Base-by-base conservation (phyloP, 2,797 vertebrate species). In the Ctenochaetus hawaiiensis region DNA sequence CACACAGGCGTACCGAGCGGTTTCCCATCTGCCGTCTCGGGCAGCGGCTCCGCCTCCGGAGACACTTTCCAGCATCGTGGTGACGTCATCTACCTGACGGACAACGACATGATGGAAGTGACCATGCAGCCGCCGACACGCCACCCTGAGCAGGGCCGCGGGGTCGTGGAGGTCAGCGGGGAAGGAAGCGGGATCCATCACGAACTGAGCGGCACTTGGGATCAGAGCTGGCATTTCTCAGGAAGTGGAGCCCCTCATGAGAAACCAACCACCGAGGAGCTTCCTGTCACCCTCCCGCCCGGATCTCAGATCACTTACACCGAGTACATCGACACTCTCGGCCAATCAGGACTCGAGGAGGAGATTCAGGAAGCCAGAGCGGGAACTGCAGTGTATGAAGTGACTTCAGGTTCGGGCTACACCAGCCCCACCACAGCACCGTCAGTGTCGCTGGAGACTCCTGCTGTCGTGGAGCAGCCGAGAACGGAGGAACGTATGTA, bases 121-220 rank as follows among this genome's bases (percentile, higher is more conserved):
- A 92, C 92, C 16, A 85, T 89, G 13, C 77, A 80, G 12, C 91
- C 96, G 12, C 16, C 20, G 43, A 63, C 3, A 2, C 63, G 62
- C 78, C 87, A 65, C 77, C 92, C 80, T 45, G 94, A 97, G 83
- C 89, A 97, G 7, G 95, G 95, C 20, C 94, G 95, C 10, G 94
- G 94, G 61, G 93, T 92, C 69, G 93, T 80, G 91, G 94, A 93
- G 85, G 58, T 93, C 30, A 95, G 89, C 18, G 83, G 81, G 63
- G 84, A 94, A 78, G 88, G 80, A 49, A 93, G 88, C 26, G 85
- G 84, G 23, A 77, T 71, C 60, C 92, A 90, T 12, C 85, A 47
- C 18, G 86, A 90, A 22, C 43, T 73, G 14, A 89, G 83, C 16
- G 78, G 68, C 75, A 82, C 87, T 91, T 73, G 60, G 61, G 78